Evolutionary conservation across 2,888 invertebrate species (phyloP).

Genomic region (Dynastes hyllus): DNA sequence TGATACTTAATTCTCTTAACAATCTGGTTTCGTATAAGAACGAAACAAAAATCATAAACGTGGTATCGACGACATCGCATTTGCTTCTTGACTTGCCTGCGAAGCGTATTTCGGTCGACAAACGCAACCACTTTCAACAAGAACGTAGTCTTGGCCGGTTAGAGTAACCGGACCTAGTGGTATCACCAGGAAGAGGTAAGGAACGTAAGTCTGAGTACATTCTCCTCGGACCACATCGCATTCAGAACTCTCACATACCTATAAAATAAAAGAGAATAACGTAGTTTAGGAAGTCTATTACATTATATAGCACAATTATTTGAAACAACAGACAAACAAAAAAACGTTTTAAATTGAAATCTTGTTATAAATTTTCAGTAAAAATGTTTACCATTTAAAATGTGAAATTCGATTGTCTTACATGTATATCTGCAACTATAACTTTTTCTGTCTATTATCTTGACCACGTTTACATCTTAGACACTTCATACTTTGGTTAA

Average conservation of each 20-base stretch:
- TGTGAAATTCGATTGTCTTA: too few species aligned
- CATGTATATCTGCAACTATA: too few species aligned
- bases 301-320: too few species aligned
- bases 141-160: conserved; percentile 95
- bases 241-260: conserved; percentile 83
- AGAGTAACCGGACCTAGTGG: conserved; percentile 92
- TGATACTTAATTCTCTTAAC: not conserved
- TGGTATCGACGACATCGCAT: conserved; percentile 68
- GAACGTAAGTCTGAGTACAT: conserved; percentile 94
- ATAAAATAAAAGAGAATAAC: conserved; percentile 64
- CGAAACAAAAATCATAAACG: conserved; percentile 61
- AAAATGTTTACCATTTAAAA: too few species aligned
- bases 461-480: too few species aligned
- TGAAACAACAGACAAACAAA: too few species aligned
- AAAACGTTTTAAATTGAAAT: too few species aligned
- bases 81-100: conserved; percentile 66
- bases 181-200: conserved; percentile 92
- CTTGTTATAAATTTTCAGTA: too few species aligned
- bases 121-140: conserved; percentile 95
- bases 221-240: conserved; percentile 92
- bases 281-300: too few species aligned
- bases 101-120: conserved; percentile 77
- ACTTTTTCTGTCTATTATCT: too few species aligned
- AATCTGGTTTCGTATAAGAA: not conserved
- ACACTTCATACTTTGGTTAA: too few species aligned